Evolutionary conservation across 2,113 vertebrate species (phyloP), one percentile per base, ranked within the genome.

Genomic region (Anolis sagrei): DNA sequence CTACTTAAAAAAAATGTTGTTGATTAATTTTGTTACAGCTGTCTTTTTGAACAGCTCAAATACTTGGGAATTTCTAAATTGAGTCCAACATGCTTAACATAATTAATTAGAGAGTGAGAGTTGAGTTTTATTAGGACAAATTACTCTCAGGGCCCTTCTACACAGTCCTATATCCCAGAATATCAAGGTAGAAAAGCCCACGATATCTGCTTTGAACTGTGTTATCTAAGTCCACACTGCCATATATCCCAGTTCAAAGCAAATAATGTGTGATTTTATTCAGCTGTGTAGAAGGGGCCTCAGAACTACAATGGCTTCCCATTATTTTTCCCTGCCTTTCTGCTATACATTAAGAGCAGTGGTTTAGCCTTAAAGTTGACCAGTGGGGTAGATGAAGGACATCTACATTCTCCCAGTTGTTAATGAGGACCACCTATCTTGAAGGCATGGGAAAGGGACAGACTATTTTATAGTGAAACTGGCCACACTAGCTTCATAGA

Each of bases 121-220:
- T 76, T 79, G 68, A 86, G 14, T 48, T 58, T 76, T 79, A 77
- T 69, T n/a, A 82, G 84, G 25, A 62, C 2, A 88, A 73, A 32
- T n/a, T 23, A 68, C 5, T 32, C 69, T 82, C n/a, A n/a, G n/a
- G n/a, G n/a, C n/a, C n/a, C n/a, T n/a, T n/a, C n/a, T n/a, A n/a
- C n/a, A n/a, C n/a, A n/a, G n/a, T n/a, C n/a, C n/a, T n/a, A n/a
- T n/a, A n/a, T n/a, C n/a, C n/a, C n/a, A n/a, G n/a, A n/a, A n/a
- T n/a, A n/a, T n/a, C n/a, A n/a, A n/a, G n/a, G n/a, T n/a, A n/a
- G n/a, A n/a, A n/a, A n/a, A n/a, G n/a, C n/a, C n/a, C n/a, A n/a
- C n/a, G n/a, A n/a, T n/a, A n/a, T n/a, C n/a, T n/a, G n/a, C n/a
- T n/a, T n/a, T n/a, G n/a, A n/a, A n/a, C n/a, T n/a, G n/a, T n/a